Conservation (phyloP, 2,888 invertebrate genomes). For the Linyphia triangularis region DNA sequence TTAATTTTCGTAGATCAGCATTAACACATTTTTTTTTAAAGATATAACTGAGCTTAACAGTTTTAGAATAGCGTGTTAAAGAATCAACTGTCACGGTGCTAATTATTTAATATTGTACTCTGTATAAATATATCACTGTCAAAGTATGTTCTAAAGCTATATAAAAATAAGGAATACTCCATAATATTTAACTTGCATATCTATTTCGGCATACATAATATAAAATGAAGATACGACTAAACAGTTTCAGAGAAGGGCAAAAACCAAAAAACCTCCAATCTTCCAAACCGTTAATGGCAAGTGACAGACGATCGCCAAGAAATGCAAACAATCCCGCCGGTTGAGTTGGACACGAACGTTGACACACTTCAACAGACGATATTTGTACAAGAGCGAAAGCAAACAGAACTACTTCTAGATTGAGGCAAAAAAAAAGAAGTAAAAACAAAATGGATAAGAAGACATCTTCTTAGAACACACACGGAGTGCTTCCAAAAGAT, state of each 20-base stretch:
- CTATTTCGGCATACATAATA: neutral
- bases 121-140: no score
- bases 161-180: no score
- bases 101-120: no score
- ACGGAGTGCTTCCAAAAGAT: conserved; percentile 11
- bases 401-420: conserved; percentile 10
- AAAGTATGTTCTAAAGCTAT: no score
- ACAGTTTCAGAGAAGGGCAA: neutral
- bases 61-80: no score
- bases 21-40: no score
- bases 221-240: neutral
- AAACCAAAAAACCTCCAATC: neutral
- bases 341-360: neutral
- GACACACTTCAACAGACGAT: conserved; percentile 3
- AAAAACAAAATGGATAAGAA: neutral
- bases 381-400: conserved; percentile 11
- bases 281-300: neutral
- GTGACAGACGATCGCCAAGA: conserved; percentile 73
- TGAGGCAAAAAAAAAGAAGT: conserved; percentile 3
- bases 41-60: no score
- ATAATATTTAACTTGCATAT: no score
- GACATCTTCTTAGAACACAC: neutral
- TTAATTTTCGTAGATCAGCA: no score
- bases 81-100: no score
- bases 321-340: conserved; percentile 3